Conservation (phyloP, 64 coral and sea anemone genomes). For the Pocillopora damicornis region DNA sequence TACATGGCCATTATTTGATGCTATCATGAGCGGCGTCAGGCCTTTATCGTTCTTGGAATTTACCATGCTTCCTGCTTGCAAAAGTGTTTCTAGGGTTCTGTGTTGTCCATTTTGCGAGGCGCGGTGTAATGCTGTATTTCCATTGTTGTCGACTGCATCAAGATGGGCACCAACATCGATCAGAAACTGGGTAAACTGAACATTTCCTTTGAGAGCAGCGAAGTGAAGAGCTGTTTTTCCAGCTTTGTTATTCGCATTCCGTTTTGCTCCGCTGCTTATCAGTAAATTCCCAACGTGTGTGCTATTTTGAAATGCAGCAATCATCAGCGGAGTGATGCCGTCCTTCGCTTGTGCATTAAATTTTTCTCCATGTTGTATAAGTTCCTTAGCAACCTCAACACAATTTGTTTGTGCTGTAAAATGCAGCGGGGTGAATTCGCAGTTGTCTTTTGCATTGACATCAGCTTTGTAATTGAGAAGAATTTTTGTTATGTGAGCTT, state of each 20-base stretch:
- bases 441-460: conserved; percentile 13
- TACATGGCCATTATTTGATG: conserved; percentile 46
- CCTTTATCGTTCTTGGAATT: conserved; percentile 46
- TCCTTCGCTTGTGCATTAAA: conserved; percentile 58
- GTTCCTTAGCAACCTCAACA: conserved; percentile 33
- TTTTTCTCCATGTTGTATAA: conserved; percentile 29
- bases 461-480: conserved; percentile 52
- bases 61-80: conserved; percentile 33
- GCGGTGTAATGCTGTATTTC: conserved; percentile 66
- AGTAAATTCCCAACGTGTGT: conserved; percentile 39
- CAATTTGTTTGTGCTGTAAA: conserved; percentile 56
- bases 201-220: conserved; percentile 50
- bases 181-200: conserved; percentile 37
- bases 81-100: conserved; percentile 23
- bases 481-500: conserved; percentile 12
- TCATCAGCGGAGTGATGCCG: conserved; percentile 70
- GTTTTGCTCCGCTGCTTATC: conserved; percentile 39
- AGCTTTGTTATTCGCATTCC: conserved; percentile 53
- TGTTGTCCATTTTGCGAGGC: conserved; percentile 50
- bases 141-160: conserved; percentile 47
- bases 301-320: conserved; percentile 60
- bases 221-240: conserved; percentile 78
- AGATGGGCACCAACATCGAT: conserved; percentile 55
- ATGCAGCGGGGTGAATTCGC: conserved; percentile 69
- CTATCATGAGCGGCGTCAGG: conserved; percentile 63